A percentile compares a stretch with the other conserved stretches of the same genome.
Evolutionary conservation across 2,113 vertebrate genomes (phyloP).

Genomic region (Ellobius talpinus): DNA sequence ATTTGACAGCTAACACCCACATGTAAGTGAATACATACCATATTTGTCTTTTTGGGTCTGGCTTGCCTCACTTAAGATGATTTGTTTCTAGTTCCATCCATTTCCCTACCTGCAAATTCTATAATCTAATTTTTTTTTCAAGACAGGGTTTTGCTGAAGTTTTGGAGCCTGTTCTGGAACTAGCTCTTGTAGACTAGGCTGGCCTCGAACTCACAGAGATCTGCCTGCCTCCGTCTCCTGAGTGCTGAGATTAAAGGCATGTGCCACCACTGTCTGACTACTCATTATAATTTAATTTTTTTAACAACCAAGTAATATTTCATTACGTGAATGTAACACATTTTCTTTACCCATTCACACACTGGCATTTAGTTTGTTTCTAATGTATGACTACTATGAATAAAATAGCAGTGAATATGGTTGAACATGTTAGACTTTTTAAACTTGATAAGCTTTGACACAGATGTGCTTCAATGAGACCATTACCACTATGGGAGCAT

Average conservation of each 20-base stretch:
- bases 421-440: not conserved
- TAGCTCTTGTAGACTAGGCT: too few relatives aligned
- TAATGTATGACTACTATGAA: not conserved
- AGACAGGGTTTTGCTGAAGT: too few relatives aligned
- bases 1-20: not conserved
- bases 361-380: not conserved
- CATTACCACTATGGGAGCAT: not conserved
- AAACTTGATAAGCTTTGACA: constrained; percentile 3
- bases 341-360: not conserved
- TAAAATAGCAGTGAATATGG: not conserved
- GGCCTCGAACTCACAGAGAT: too few relatives aligned
- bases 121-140: not conserved
- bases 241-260: too few relatives aligned
- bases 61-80: not conserved
- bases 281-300: not conserved
- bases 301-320: too few relatives aligned
- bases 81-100: not conserved
- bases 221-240: too few relatives aligned
- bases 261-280: too few relatives aligned
- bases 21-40: not conserved
- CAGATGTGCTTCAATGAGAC: not conserved
- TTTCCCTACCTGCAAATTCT: not conserved
- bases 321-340: not conserved
- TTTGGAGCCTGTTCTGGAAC: too few relatives aligned
- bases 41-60: not conserved